These are phyloP conservation scores for Nemapogon koenigi DNA, from an alignment of 2,888 invertebrate species.

Conservation along the genomic window DNA sequence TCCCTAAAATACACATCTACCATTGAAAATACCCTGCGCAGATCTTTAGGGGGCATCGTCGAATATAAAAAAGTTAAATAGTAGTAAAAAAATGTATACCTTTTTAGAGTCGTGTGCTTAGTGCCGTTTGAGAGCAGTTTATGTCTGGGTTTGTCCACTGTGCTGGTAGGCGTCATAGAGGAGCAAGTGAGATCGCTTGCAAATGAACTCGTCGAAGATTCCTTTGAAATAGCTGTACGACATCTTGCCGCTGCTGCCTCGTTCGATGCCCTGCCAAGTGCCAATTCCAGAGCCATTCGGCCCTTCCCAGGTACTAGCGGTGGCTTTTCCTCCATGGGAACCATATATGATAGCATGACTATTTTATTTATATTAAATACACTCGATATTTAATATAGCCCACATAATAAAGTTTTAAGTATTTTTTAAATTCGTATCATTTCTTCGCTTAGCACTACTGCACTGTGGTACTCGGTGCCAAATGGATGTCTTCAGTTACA, in stretches of 20 bases:
- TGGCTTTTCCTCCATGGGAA: slow-evolving; percentile 79
- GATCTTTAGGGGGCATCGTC: too few relatives aligned
- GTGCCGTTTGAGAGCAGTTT: slow-evolving; percentile 73
- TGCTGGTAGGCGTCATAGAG: slow-evolving; percentile 67
- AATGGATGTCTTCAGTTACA: too few relatives aligned
- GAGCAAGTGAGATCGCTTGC: slow-evolving; percentile 70
- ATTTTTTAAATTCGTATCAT: too few relatives aligned
- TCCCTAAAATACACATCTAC: too few relatives aligned
- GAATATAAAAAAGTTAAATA: too few relatives aligned
- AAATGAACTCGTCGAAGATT: slow-evolving; percentile 75
- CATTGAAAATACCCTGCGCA: too few relatives aligned
- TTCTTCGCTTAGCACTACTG: too few relatives aligned
- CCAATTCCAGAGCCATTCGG: slow-evolving; percentile 48
- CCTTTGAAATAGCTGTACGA: slow-evolving; percentile 62
- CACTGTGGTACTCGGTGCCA: too few relatives aligned
- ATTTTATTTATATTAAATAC: too few relatives aligned
- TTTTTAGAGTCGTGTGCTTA: slow-evolving; percentile 75
- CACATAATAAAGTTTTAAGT: too few relatives aligned
- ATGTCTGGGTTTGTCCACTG: slow-evolving; percentile 70
- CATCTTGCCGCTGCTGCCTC: slow-evolving; percentile 35
- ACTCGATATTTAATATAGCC: too few relatives aligned
- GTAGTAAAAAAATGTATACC: slow-evolving; percentile 63
- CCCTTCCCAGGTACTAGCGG: slow-evolving; percentile 66
- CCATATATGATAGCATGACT: slow-evolving; percentile 79
- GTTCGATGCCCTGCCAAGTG: slow-evolving; percentile 39